These are phyloP conservation scores for Centropyge bicolor DNA, from an alignment of 2,797 vertebrate genomes.

Conservation along the genomic window DNA sequence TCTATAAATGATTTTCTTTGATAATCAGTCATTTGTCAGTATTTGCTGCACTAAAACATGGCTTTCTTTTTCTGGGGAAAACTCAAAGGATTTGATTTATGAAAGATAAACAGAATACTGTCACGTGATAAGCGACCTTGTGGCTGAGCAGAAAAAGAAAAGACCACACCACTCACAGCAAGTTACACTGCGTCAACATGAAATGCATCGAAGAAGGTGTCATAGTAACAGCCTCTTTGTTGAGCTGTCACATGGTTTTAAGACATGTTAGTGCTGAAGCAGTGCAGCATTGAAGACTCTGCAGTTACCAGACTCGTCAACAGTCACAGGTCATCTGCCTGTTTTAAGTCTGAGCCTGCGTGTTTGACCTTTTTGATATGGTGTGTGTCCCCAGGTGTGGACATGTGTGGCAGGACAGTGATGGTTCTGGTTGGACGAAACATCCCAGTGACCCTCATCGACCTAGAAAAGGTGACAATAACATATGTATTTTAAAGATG, in stretches of 20 bases:
- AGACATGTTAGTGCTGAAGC: background rate
- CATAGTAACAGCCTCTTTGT: background rate
- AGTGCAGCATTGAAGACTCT: background rate
- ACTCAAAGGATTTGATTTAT: background rate
- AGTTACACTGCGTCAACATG: background rate
- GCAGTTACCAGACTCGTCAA: background rate
- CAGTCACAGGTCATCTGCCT: background rate
- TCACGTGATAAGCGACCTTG: background rate
- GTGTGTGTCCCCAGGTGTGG: constrained; percentile 87
- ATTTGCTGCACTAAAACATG: background rate
- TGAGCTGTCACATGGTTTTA: background rate
- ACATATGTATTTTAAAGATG: background rate
- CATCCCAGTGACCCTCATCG: constrained; percentile 94
- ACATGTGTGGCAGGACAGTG: constrained; percentile 93
- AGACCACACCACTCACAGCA: background rate
- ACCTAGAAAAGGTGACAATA: constrained; percentile 93
- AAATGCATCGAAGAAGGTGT: background rate
- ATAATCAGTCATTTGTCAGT: background rate
- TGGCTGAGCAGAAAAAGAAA: background rate
- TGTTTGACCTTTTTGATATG: constrained; percentile 4
- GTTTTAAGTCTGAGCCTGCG: background rate
- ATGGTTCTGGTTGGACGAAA: constrained; percentile 97
- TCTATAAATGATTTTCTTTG: background rate
- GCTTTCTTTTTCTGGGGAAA: background rate
- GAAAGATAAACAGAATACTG: background rate